Evolutionary conservation across 2,888 invertebrate genomes (phyloP).

Genomic region (Ctenicera cuprea): DNA sequence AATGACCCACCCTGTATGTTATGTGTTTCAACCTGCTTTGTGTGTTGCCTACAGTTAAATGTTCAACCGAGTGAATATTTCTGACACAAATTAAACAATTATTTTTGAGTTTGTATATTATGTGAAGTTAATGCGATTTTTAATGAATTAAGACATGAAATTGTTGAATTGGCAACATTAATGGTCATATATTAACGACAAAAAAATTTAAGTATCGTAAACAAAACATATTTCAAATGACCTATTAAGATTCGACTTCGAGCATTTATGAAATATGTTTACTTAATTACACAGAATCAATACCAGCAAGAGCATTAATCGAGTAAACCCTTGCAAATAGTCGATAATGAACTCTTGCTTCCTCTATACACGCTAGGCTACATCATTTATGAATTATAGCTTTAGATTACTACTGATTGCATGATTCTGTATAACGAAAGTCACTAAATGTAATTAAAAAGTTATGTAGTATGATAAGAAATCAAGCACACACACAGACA

Average conservation of each 20-base stretch:
- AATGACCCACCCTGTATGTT: no score
- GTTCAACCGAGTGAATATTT: no score
- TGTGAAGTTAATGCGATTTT: no score
- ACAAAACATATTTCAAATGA: conserved; percentile 29
- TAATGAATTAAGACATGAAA: no score
- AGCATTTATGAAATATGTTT: conserved; percentile 21
- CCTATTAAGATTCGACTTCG: background rate
- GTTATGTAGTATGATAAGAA: conserved; percentile 13
- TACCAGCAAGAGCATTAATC: conserved; percentile 12
- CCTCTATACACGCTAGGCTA: conserved; percentile 1
- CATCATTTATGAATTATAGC: conserved; percentile 8
- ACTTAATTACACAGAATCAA: conserved; percentile 27
- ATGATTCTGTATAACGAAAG: conserved; percentile 17
- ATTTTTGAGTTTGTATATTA: no score
- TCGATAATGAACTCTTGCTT: conserved; percentile 24
- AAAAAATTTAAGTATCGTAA: conserved; percentile 18
- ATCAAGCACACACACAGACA: conserved; percentile 30
- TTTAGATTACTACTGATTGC: conserved; percentile 10
- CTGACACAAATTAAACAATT: no score
- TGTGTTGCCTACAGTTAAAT: no score
- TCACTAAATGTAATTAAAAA: conserved; percentile 22
- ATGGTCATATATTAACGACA: conserved; percentile 25
- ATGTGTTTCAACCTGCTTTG: no score
- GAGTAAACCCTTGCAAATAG: conserved; percentile 18
- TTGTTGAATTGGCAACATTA: conserved; percentile 12